phyloP scores from a whole-genome alignment of 2,888 invertebrate genomes.

The Dasypolia templi region DNA sequence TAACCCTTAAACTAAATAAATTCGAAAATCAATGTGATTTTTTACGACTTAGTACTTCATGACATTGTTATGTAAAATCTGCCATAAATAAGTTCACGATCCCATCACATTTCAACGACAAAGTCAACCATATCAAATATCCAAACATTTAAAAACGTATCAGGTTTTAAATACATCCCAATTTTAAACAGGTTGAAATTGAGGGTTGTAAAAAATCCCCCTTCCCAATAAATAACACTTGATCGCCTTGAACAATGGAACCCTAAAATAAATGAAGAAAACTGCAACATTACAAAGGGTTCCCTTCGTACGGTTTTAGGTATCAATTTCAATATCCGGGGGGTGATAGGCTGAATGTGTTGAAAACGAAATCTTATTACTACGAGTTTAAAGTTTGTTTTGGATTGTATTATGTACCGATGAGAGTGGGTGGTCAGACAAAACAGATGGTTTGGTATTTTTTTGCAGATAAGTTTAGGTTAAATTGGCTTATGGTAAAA shows the following conservation, averaged over 20 bases:
- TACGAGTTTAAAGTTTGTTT: constrained; percentile 16
- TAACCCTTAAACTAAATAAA: neutral
- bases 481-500: constrained; percentile 32
- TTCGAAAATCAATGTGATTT: neutral
- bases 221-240: constrained; percentile 51
- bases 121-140: constrained; percentile 37
- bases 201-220: constrained; percentile 31
- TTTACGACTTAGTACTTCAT: neutral
- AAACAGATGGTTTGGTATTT: constrained; percentile 41
- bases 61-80: constrained; percentile 12
- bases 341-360: constrained; percentile 19
- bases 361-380: constrained; percentile 10
- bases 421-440: constrained; percentile 52
- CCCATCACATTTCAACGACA: neutral
- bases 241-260: constrained; percentile 44
- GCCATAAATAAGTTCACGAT: neutral
- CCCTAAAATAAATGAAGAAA: constrained; percentile 47
- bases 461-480: constrained; percentile 44
- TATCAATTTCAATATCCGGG: constrained; percentile 64
- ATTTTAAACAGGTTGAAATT: constrained; percentile 44
- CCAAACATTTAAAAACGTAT: constrained; percentile 36
- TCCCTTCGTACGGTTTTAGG: constrained; percentile 42
- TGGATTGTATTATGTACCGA: neutral
- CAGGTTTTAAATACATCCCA: constrained; percentile 23
- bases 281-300: constrained; percentile 56